Percentiles rank a stretch among this genome's conserved stretches.
These are phyloP conservation scores for Parotia lawesii DNA, from an alignment of 2,113 vertebrate species.

Conservation along the genomic window DNA sequence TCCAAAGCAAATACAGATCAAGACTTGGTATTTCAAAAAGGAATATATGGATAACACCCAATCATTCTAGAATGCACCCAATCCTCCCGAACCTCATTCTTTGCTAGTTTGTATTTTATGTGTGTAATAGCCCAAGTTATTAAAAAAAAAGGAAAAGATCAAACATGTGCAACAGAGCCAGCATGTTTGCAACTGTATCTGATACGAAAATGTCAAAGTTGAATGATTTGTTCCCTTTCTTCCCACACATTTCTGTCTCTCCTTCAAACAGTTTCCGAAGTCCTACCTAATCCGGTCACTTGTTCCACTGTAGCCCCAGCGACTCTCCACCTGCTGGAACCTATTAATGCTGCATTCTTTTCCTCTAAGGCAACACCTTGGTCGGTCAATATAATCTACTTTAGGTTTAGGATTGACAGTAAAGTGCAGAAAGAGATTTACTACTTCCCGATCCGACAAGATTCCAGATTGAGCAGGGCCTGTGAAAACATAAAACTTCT, in stretches of 20 bases:
- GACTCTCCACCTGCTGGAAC: constrained; percentile 95
- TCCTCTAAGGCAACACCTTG: constrained; percentile 89
- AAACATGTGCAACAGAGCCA: background rate
- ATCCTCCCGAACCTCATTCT: background rate
- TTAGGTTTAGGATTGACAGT: constrained; percentile 94
- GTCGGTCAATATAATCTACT: constrained; percentile 90
- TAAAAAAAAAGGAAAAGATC: background rate
- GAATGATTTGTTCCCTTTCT: background rate
- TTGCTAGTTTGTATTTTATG: background rate
- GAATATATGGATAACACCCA: background rate
- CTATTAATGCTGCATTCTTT: constrained; percentile 92
- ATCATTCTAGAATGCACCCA: background rate
- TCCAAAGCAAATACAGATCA: background rate
- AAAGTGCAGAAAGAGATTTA: constrained; percentile 95
- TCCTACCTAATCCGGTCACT: constrained; percentile 90
- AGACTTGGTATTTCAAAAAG: background rate
- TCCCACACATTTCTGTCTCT: background rate
- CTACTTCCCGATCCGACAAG: constrained; percentile 90
- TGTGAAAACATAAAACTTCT: constrained; percentile 71
- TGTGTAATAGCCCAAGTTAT: background rate
- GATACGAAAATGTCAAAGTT: background rate
- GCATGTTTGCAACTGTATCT: background rate
- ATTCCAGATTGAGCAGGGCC: constrained; percentile 94
- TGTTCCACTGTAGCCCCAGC: constrained; percentile 94
- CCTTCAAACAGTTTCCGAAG: background rate